Conservation (phyloP, 2,113 vertebrate species). For the Coryphaenoides rupestris region DNA sequence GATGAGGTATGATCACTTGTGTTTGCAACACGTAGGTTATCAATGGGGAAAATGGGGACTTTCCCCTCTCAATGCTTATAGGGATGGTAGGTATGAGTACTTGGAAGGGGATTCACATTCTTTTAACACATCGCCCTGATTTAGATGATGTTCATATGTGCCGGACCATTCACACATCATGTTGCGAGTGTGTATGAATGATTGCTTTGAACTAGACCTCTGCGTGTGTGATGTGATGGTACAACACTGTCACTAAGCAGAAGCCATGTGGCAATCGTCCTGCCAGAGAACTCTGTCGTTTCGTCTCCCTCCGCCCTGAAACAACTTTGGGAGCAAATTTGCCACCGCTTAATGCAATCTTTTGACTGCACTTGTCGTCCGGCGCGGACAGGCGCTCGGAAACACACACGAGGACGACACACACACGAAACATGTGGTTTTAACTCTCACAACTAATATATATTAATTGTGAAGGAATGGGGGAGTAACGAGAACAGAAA, state of each 20-base stretch:
- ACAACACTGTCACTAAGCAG: constrained; percentile 62
- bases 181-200: constrained; percentile 33
- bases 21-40: too few relatives aligned
- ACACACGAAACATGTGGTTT: constrained; percentile 65
- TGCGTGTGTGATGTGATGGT: constrained; percentile 31
- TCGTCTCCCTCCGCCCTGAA: constrained; percentile 45
- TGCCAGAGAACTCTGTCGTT: constrained; percentile 67
- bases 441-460: constrained; percentile 68
- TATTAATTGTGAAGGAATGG: constrained; percentile 53
- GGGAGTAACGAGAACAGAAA: constrained; percentile 15
- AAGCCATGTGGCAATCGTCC: constrained; percentile 77
- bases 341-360: constrained; percentile 77
- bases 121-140: constrained; percentile 11
- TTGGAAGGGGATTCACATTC: constrained; percentile 12
- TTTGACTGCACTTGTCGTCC: constrained; percentile 70
- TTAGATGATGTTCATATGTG: constrained; percentile 11
- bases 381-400: constrained; percentile 47
- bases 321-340: constrained; percentile 81
- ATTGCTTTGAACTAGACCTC: constrained; percentile 31
- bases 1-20: too few relatives aligned
- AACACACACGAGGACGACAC: constrained; percentile 29
- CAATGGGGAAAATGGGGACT: too few relatives aligned
- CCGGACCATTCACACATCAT: not conserved
- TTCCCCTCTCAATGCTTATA: not conserved
- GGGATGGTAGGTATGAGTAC: not conserved